phyloP scores from a whole-genome alignment of 2,888 invertebrate species.

The Drosophila mulleri region DNA sequence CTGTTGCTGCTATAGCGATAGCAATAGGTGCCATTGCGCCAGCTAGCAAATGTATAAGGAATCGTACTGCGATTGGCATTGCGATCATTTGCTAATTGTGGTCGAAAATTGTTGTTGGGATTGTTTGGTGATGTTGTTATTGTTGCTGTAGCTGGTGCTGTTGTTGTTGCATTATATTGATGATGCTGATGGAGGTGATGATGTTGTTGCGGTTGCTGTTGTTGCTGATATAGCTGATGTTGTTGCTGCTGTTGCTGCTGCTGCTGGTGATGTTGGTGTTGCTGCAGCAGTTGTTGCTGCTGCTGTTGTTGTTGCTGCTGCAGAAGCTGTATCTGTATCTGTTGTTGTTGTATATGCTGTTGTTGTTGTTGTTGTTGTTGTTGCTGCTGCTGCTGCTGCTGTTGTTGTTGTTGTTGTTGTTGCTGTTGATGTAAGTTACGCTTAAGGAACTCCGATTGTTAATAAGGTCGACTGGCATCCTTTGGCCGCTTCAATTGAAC shows the following conservation, averaged over 20 bases:
- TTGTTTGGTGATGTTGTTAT: slow-evolving; percentile 49
- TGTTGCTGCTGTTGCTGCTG: slow-evolving; percentile 46
- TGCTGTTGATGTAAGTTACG: slow-evolving; percentile 76
- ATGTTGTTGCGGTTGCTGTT: slow-evolving; percentile 28
- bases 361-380: slow-evolving; percentile 48
- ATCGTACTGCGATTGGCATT: slow-evolving; percentile 54
- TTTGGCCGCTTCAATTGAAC: slow-evolving; percentile 99
- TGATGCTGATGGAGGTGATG: slow-evolving; percentile 40
- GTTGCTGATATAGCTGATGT: slow-evolving; percentile 27
- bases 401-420: slow-evolving; percentile 42
- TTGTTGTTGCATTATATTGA: slow-evolving; percentile 26
- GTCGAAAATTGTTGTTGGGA: slow-evolving; percentile 50
- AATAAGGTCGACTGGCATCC: slow-evolving; percentile 99
- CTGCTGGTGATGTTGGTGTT: slow-evolving; percentile 22
- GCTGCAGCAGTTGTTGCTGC: slow-evolving; percentile 38
- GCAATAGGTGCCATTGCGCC: slow-evolving; percentile 72
- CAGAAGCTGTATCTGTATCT: slow-evolving; percentile 37
- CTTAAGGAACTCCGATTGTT: slow-evolving; percentile 88
- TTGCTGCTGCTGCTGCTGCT: slow-evolving; percentile 44
- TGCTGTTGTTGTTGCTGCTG: slow-evolving; percentile 45
- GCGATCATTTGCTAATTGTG: slow-evolving; percentile 58
- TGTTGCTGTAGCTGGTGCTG: slow-evolving; percentile 20
- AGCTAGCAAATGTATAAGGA: slow-evolving; percentile 72
- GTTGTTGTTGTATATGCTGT: slow-evolving; percentile 35
- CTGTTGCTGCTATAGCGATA: slow-evolving; percentile 56